phyloP scores from a whole-genome alignment of 2,797 vertebrate species.

The Zenarchopterus dispar region DNA sequence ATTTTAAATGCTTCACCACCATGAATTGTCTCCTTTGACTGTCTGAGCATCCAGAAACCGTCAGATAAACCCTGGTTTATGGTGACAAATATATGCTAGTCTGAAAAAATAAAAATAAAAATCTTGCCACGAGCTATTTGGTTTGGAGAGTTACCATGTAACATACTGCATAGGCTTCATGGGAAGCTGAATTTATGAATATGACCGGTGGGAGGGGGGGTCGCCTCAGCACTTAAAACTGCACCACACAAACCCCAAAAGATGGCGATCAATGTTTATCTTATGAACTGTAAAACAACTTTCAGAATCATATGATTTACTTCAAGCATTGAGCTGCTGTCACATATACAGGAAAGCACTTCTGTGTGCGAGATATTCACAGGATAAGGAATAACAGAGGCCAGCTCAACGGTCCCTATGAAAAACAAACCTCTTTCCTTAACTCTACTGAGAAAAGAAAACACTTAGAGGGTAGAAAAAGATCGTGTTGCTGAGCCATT shows the following conservation, averaged over 20 bases:
- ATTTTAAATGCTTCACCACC: slow-evolving; percentile 9
- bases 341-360: slow-evolving; percentile 11
- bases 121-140: slow-evolving; percentile 39
- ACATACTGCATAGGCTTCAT: slow-evolving; percentile 11
- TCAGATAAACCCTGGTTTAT: slow-evolving; percentile 40
- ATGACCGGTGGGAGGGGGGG: slow-evolving; percentile 24
- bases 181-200: slow-evolving; percentile 13
- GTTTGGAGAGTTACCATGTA: slow-evolving; percentile 18
- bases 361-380: slow-evolving; percentile 13
- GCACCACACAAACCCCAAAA: slow-evolving; percentile 5
- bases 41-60: slow-evolving; percentile 25
- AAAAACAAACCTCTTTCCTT: slow-evolving; percentile 27
- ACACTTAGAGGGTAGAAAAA: slow-evolving; percentile 25
- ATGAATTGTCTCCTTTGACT: slow-evolving; percentile 15
- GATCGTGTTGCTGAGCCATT: slow-evolving; percentile 54
- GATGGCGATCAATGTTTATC: neutral
- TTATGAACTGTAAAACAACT: neutral
- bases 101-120: slow-evolving; percentile 21
- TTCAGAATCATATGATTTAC: slow-evolving; percentile 22
- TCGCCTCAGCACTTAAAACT: slow-evolving; percentile 18
- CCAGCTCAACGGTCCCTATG: slow-evolving; percentile 9
- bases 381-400: slow-evolving; percentile 7
- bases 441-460: slow-evolving; percentile 33
- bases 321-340: neutral
- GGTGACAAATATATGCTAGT: slow-evolving; percentile 37